Evolutionary conservation across 2,888 invertebrate genomes (phyloP), one percentile per base, ranked within the genome.

Genomic region (Oeneis ivallda): DNA sequence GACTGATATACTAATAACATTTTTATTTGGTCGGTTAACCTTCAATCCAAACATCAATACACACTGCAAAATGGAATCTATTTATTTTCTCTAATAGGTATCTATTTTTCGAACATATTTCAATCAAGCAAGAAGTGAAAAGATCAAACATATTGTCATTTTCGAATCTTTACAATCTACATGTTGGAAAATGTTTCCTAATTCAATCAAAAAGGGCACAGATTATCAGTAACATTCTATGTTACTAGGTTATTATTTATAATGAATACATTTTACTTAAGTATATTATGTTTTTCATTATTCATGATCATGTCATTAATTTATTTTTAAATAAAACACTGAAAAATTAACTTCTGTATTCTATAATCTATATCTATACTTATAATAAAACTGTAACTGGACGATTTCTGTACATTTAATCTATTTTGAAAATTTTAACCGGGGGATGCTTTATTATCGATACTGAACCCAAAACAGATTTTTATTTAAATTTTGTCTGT

Each of bases 1-100:
- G 11, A 56, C 39, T 11, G 26, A 39, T 39, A 71, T 62, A 64
- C 64, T 34, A 61, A 49, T 45, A 62, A 54, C 71, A 58, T 67
- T 72, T 72, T 71, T 60, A 63, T 69, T 70, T 78, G 66, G 84
- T 72, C 71, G 84, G 74, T 7, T 81, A 79, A 77, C 82, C 80
- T 34, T 73, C 50, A 64, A 64, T 74, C 75, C 76, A 82, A 85
- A 86, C 80, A 85, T 84, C 83, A 85, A 83, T 83, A 82, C 66
- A 54, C 52, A 49, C 58, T 57, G 34, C 66, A 49, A 65, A 59
- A 49, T 49, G 37, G 17, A 45, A 58, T 34, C 26, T 26, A 26
- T 26, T 26, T 41, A 13, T 45, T 47, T 26, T 10, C 26, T 10
- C 45, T 56, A 9, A 8, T n/a, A n/a, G n/a, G n/a, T 26, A 19